phyloP scores from a whole-genome alignment of 2,888 invertebrate genomes.

The Patella ulyssiponensis region DNA sequence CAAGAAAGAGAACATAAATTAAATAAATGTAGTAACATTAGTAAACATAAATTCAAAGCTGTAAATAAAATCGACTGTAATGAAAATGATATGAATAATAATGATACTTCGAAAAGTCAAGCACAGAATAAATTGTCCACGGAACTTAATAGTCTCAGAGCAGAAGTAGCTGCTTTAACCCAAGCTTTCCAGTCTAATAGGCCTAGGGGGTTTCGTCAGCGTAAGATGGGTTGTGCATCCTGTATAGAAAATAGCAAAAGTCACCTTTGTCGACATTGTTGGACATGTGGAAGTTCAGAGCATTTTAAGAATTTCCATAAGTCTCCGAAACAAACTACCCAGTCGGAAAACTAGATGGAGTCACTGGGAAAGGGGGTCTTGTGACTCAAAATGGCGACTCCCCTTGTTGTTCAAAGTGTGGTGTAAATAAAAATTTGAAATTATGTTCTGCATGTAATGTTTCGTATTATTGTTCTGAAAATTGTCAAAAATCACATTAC shows the following conservation, averaged over 20 bases:
- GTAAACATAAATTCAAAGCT: too few species aligned
- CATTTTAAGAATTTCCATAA: neutral
- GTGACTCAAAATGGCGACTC: neutral
- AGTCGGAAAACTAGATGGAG: neutral
- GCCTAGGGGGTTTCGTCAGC: too few species aligned
- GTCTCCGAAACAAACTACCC: neutral
- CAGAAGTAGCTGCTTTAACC: neutral
- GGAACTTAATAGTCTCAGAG: neutral
- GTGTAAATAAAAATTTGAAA: neutral
- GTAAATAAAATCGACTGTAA: too few species aligned
- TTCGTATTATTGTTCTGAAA: too few species aligned
- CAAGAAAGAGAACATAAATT: neutral
- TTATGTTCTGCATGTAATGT: too few species aligned
- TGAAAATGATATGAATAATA: too few species aligned
- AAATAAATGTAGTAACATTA: too few species aligned
- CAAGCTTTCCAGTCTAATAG: neutral
- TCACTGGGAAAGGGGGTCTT: neutral
- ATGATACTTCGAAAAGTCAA: too few species aligned
- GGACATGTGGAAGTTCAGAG: constrained; percentile 3
- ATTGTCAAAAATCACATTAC: too few species aligned
- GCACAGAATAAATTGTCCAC: neutral
- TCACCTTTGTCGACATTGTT: neutral
- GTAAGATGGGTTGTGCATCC: too few species aligned
- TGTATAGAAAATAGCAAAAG: neutral
- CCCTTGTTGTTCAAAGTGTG: neutral